These are phyloP conservation scores for Arenaria interpres DNA, from an alignment of 2,113 vertebrate genomes.

Conservation along the genomic window DNA sequence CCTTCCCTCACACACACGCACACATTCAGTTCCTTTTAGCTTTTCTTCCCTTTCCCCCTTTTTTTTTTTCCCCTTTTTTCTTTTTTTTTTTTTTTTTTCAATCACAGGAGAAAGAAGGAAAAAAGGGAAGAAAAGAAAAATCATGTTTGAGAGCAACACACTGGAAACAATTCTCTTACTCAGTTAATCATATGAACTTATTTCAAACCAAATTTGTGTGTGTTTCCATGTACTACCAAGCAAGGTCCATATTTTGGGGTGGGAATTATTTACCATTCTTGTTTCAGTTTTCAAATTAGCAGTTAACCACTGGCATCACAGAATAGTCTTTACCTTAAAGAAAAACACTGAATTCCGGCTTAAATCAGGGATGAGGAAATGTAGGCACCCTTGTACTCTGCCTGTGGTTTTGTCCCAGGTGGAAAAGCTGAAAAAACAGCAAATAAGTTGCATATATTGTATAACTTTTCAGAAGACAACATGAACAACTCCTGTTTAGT, in stretches of 20 bases:
- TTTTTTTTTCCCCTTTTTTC: not conserved
- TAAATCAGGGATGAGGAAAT: not conserved
- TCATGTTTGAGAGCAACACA: not conserved
- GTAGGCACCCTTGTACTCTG: not conserved
- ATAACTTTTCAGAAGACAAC: not conserved
- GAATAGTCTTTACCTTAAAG: not conserved
- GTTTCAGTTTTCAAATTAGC: not conserved
- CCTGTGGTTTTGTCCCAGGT: not conserved
- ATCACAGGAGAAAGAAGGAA: not conserved
- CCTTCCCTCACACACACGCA: not conserved
- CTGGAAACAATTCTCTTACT: not conserved
- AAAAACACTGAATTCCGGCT: not conserved
- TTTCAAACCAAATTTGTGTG: not conserved
- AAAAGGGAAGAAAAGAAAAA: not conserved
- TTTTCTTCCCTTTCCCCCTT: not conserved
- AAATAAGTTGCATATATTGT: not conserved
- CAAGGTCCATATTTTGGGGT: not conserved
- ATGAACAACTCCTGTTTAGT: rapidly evolving
- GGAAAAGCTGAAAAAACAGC: not conserved
- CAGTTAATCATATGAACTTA: not conserved
- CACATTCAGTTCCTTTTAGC: not conserved
- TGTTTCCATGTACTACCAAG: not conserved
- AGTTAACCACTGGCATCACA: not conserved
- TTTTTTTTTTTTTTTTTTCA: not conserved
- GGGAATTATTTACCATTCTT: not conserved